Evolutionary conservation across 2,888 invertebrate genomes (phyloP).

Genomic region (Spodoptera littoralis): DNA sequence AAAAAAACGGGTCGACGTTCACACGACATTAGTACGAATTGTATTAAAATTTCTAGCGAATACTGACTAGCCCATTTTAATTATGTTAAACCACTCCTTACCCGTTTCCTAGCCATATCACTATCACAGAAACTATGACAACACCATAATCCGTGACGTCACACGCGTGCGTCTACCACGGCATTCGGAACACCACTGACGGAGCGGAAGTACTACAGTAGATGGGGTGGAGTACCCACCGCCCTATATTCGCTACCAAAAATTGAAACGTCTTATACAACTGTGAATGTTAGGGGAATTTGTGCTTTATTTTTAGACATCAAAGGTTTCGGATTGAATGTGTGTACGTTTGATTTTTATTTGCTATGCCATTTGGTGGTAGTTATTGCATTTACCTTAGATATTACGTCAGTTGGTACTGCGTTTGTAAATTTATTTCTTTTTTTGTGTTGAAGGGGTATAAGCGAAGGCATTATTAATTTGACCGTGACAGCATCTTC

Average conservation of each 20-base stretch:
- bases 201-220: constrained; percentile 62
- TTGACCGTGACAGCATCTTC: constrained; percentile 22
- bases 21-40: constrained; percentile 6
- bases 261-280: constrained; percentile 65
- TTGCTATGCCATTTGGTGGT: constrained; percentile 50
- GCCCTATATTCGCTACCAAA: constrained; percentile 72
- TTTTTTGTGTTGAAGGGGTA: constrained; percentile 40
- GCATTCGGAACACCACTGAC: constrained; percentile 71
- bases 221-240: constrained; percentile 69
- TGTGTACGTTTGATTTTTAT: constrained; percentile 37
- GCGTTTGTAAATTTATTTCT: constrained; percentile 48
- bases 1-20: constrained; percentile 5
- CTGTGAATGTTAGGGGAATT: constrained; percentile 46
- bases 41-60: constrained; percentile 38
- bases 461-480: constrained; percentile 35
- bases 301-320: constrained; percentile 43
- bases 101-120: constrained; percentile 84
- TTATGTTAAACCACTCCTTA: constrained; percentile 68
- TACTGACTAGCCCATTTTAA: constrained; percentile 43
- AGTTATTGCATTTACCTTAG: constrained; percentile 65
- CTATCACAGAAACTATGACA: constrained; percentile 61
- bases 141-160: constrained; percentile 56
- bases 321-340: constrained; percentile 48
- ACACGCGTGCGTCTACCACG: constrained; percentile 63
- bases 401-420: constrained; percentile 56